Conservation (phyloP, 2,113 vertebrate genomes). For the Myrmophylax atrothorax region DNA sequence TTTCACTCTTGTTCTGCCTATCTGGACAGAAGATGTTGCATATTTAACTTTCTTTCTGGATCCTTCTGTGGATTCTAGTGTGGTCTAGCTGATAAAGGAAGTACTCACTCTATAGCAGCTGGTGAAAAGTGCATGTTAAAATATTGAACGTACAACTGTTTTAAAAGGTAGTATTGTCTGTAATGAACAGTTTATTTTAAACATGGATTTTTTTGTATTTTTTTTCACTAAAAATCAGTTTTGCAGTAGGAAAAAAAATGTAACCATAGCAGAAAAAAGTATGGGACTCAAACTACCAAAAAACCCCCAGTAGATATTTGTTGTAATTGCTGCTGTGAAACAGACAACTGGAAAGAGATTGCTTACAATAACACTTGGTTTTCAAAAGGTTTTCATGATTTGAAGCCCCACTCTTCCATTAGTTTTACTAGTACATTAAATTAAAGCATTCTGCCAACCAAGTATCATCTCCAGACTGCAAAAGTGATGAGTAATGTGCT, state of each 20-base stretch:
- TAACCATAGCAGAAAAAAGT: not conserved
- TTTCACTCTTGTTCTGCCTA: not conserved
- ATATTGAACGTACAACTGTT: not conserved
- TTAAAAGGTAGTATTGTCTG: accelerated
- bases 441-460: not conserved
- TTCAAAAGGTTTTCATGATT: not conserved
- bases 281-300: not conserved
- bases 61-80: not conserved
- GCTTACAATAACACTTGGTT: not conserved
- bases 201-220: not conserved
- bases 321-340: not conserved
- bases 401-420: not conserved
- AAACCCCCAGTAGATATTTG: not conserved
- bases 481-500: not conserved
- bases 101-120: not conserved
- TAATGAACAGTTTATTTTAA: not conserved
- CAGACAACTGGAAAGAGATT: not conserved
- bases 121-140: not conserved
- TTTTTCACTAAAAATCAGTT: not conserved
- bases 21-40: not conserved
- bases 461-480: not conserved
- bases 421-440: not conserved
- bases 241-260: not conserved
- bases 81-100: not conserved
- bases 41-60: not conserved